Conservation (phyloP, 2,888 invertebrate species). For the Pristionchus japonicus region DNA sequence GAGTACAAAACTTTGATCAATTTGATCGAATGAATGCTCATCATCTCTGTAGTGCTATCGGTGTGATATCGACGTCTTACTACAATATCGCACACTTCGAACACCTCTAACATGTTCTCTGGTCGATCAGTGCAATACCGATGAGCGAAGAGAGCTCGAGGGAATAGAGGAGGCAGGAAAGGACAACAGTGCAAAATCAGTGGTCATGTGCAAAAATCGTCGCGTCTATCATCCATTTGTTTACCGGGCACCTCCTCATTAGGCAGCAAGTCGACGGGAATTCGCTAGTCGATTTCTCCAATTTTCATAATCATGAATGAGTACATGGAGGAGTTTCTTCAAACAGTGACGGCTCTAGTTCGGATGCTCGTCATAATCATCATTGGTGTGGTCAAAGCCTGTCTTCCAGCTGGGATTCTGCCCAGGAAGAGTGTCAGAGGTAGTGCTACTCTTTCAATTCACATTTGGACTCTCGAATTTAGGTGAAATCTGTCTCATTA, state of each 20-base stretch:
- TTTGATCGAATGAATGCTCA: no score
- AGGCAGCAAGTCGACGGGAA: background rate
- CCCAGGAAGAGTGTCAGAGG: conserved; percentile 83
- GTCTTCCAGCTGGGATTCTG: conserved; percentile 63
- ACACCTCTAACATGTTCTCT: background rate
- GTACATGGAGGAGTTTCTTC: background rate
- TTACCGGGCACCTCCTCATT: background rate
- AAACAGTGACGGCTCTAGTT: background rate
- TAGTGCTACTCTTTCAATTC: no score
- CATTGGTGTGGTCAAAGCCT: conserved; percentile 56
- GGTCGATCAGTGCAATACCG: background rate
- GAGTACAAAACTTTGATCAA: no score
- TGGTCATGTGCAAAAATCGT: background rate
- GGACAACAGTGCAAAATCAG: background rate
- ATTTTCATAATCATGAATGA: background rate
- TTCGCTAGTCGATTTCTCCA: background rate
- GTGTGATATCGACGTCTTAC: no score
- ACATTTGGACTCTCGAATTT: conserved; percentile 53
- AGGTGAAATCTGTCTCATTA: conserved; percentile 87
- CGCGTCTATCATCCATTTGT: background rate
- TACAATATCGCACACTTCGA: background rate
- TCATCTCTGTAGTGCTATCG: no score
- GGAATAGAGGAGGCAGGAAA: background rate
- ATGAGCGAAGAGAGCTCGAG: background rate
- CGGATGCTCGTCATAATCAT: conserved; percentile 36